Conservation (phyloP, 2,113 vertebrate genomes). For the Sakesphorus luctuosus region DNA sequence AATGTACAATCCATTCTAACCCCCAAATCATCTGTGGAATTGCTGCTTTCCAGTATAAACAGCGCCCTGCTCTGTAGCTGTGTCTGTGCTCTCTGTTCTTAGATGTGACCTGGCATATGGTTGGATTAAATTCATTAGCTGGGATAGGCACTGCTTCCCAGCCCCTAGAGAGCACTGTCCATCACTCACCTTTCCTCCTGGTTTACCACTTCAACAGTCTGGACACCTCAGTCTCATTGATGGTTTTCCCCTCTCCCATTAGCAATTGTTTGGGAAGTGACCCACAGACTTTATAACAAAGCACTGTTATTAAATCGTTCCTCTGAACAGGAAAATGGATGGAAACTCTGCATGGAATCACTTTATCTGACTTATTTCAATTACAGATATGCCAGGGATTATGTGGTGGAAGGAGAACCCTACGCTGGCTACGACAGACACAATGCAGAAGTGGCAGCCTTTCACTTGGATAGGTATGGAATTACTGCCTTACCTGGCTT, state of each 20-base stretch:
- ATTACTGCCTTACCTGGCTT: background rate
- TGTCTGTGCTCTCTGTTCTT: background rate
- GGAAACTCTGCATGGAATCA: background rate
- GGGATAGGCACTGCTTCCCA: background rate
- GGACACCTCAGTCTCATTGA: background rate
- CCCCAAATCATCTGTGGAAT: background rate
- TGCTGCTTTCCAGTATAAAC: background rate
- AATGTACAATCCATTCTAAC: background rate
- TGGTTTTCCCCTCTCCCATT: background rate
- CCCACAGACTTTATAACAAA: background rate
- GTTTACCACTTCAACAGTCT: background rate
- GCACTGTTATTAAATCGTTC: background rate
- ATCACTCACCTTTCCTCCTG: background rate
- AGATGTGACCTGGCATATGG: background rate
- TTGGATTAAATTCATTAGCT: background rate
- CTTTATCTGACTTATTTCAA: background rate
- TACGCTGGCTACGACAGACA: constrained; percentile 97
- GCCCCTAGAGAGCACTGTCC: background rate
- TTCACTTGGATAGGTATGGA: constrained; percentile 94
- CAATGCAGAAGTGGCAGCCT: constrained; percentile 96
- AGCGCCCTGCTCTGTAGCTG: background rate
- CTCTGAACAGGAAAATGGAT: background rate
- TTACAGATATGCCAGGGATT: constrained; percentile 90
- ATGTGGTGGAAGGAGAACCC: constrained; percentile 94
- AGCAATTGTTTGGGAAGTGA: background rate